phyloP scores from a whole-genome alignment of 2,888 invertebrate genomes.

The Harpalus rufipes region DNA sequence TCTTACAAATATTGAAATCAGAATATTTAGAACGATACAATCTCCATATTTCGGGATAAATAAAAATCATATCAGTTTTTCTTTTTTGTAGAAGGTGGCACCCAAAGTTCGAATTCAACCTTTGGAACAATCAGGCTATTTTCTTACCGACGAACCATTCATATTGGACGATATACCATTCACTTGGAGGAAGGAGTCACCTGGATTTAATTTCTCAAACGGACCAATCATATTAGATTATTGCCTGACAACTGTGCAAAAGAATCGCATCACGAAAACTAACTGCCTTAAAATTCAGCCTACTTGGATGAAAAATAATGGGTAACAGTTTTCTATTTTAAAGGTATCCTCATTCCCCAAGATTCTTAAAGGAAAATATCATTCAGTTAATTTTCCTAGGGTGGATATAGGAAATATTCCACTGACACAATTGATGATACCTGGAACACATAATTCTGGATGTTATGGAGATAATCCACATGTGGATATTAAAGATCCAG shows the following conservation, averaged over 20 bases:
- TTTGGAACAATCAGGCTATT: conserved; percentile 69
- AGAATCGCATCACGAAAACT: conserved; percentile 80
- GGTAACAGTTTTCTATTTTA: conserved; percentile 71
- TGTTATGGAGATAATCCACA: conserved; percentile 76
- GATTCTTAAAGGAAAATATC: conserved; percentile 47
- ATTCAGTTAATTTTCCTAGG: conserved; percentile 67
- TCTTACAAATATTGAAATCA: too few species aligned
- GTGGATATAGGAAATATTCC: conserved; percentile 76
- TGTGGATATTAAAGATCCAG: conserved; percentile 67
- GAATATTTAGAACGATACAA: too few species aligned
- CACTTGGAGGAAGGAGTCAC: conserved; percentile 72
- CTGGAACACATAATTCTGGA: conserved; percentile 86
- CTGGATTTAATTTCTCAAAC: conserved; percentile 71
- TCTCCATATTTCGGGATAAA: too few species aligned
- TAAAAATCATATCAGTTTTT: too few species aligned
- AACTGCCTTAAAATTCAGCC: conserved; percentile 90
- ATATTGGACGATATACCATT: conserved; percentile 74
- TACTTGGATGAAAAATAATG: conserved; percentile 89
- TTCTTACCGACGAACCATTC: conserved; percentile 75
- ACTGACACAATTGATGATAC: conserved; percentile 81
- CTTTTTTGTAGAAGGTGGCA: conserved; percentile 14
- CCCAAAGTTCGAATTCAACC: conserved; percentile 11
- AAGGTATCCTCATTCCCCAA: conserved; percentile 51
- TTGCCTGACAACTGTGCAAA: conserved; percentile 84
- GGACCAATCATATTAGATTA: conserved; percentile 84